A percentile compares a stretch with the other conserved stretches of the same genome.
These are phyloP conservation scores for Nemotelus nigrinus DNA, from an alignment of 2,888 invertebrate genomes.

Conservation along the genomic window DNA sequence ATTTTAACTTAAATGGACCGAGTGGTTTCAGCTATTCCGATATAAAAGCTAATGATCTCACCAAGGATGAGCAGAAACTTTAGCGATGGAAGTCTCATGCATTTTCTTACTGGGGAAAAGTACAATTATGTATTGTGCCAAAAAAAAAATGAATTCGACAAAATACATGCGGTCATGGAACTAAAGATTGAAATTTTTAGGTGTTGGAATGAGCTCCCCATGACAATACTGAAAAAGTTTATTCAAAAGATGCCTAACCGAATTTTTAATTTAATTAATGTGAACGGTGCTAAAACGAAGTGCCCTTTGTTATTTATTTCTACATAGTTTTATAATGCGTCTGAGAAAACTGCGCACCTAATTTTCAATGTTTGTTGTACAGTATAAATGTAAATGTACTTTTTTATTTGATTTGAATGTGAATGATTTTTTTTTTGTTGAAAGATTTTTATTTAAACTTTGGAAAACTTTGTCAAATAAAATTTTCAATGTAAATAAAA, in stretches of 20 bases:
- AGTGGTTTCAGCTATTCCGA: no score
- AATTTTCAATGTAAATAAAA: no score
- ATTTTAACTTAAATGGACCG: no score
- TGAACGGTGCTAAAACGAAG: not conserved
- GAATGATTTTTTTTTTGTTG: no score
- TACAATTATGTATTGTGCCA: not conserved
- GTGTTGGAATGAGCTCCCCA: not conserved
- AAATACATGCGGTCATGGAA: not conserved
- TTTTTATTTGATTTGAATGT: no score
- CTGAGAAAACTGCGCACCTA: no score
- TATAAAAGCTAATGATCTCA: no score
- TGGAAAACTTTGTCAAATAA: no score
- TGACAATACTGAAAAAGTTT: not conserved
- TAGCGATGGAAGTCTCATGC: not conserved
- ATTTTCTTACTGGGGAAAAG: not conserved
- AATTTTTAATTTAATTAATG: not conserved
- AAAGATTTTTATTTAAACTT: no score
- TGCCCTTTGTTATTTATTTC: slow-evolving; percentile 1
- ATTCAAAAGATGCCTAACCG: not conserved
- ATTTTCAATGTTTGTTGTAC: no score
- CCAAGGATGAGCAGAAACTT: not conserved
- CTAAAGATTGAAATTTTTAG: not conserved
- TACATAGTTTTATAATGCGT: not conserved
- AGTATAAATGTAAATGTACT: no score
- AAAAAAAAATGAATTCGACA: not conserved